Conservation (phyloP, 2,113 vertebrate species). For the Tricholaema leucomelas region DNA sequence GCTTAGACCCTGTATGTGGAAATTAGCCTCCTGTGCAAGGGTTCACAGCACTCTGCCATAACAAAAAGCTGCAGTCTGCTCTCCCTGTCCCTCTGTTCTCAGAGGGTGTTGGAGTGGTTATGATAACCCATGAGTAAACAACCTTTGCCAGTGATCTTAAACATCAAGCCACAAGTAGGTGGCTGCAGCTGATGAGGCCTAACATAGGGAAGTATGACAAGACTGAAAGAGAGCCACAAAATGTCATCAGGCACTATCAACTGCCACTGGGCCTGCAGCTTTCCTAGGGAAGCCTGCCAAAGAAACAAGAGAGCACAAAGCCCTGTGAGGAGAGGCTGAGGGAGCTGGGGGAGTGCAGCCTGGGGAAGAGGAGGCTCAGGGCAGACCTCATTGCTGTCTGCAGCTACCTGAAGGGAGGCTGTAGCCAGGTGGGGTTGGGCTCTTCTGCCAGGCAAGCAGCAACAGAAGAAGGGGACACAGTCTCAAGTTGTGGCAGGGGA, state of each 20-base stretch:
- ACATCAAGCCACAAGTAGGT: background rate
- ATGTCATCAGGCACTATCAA: conserved; percentile 11
- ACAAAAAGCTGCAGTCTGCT: background rate
- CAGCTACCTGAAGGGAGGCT: no score
- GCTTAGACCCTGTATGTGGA: background rate
- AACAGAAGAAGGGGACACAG: no score
- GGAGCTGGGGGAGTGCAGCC: no score
- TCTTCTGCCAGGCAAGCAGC: no score
- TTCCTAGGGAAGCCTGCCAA: background rate
- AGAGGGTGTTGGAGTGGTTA: background rate
- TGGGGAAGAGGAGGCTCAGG: no score
- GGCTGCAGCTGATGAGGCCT: background rate
- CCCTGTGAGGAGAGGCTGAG: no score
- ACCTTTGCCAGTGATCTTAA: background rate
- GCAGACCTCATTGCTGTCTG: no score
- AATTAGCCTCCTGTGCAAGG: background rate
- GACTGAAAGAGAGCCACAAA: background rate
- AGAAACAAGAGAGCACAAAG: background rate
- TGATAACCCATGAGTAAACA: no score
- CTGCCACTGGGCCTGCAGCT: background rate
- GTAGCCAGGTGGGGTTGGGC: no score
- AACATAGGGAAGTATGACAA: background rate
- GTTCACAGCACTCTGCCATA: background rate
- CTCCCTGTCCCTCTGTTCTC: background rate
- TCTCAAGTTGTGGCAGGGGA: no score